phyloP scores from a whole-genome alignment of 2,797 vertebrate species.

The Muscicapa comitata region DNA sequence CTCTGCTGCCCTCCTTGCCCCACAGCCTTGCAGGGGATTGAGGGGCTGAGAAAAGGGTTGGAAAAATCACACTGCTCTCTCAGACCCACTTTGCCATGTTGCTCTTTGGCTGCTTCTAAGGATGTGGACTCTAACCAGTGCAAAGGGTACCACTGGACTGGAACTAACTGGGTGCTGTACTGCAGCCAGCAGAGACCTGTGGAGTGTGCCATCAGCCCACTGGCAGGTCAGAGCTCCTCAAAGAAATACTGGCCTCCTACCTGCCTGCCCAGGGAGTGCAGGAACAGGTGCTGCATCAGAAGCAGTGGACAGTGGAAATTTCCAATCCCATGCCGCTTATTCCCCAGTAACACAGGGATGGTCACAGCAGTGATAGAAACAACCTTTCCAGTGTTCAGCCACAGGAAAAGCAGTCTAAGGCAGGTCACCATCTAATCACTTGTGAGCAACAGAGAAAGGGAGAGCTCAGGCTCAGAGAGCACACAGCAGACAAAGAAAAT shows the following conservation, averaged over 20 bases:
- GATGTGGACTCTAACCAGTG: background rate
- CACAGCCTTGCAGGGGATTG: fast-evolving
- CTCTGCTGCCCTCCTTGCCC: background rate
- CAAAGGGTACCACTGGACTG: background rate
- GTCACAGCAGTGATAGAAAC: background rate
- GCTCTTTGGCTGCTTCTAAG: background rate
- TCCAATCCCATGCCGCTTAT: background rate
- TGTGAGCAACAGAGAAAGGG: background rate
- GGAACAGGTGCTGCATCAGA: background rate
- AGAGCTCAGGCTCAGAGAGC: background rate
- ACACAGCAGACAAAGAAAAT: background rate
- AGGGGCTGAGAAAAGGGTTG: background rate
- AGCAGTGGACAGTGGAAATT: background rate
- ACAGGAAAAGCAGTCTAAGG: background rate
- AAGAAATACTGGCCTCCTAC: background rate
- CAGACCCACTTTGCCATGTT: fast-evolving
- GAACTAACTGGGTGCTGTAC: conserved; percentile 1
- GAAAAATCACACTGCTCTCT: background rate
- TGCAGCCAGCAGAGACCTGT: background rate
- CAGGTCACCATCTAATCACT: background rate
- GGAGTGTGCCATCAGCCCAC: background rate
- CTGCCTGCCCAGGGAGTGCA: background rate
- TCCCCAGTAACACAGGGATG: background rate
- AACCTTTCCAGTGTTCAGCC: background rate
- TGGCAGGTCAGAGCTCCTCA: background rate